A percentile compares a stretch with the other conserved stretches of the same genome.
phyloP scores from a whole-genome alignment of 2,797 vertebrate genomes.

The Sparidentex hasta region DNA sequence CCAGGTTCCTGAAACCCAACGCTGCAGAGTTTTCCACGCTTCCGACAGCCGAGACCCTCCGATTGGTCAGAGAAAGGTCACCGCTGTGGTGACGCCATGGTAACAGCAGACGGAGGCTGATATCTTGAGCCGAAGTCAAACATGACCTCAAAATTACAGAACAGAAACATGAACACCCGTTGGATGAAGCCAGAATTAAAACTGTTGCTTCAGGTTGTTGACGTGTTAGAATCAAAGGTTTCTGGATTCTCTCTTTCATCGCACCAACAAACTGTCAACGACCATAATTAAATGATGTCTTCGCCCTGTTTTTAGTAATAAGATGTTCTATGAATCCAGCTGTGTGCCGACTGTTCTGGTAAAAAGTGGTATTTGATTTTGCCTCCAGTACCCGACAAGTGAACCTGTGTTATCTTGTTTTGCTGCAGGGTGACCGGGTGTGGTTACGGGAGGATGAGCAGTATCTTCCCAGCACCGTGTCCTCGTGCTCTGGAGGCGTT shows the following conservation, averaged over 20 bases:
- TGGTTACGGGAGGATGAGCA: constrained; percentile 95
- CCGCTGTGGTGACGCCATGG: constrained; percentile 21
- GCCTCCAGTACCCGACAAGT: neutral
- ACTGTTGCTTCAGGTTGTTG: too few relatives aligned
- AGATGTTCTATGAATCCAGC: too few relatives aligned
- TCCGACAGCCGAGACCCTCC: constrained; percentile 6
- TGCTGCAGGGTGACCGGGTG: constrained; percentile 91
- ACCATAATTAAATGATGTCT: too few relatives aligned
- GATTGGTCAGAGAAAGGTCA: constrained; percentile 39
- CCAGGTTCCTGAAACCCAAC: constrained; percentile 35
- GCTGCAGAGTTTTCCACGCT: neutral
- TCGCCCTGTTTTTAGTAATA: too few relatives aligned
- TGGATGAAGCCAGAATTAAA: too few relatives aligned
- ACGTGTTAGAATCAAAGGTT: too few relatives aligned
- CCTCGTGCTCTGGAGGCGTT: constrained; percentile 93
- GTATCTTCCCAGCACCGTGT: constrained; percentile 93
- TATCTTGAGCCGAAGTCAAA: neutral
- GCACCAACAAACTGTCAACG: too few relatives aligned
- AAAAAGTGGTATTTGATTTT: neutral
- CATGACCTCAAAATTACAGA: neutral
- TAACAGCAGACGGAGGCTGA: constrained; percentile 1
- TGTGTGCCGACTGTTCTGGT: too few relatives aligned
- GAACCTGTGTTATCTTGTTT: neutral
- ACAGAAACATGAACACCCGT: neutral
- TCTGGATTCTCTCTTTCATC: too few relatives aligned